Evolutionary conservation across 1,140 invertebrate species (phyloP).

Genomic region (Cotesia chilonis): DNA sequence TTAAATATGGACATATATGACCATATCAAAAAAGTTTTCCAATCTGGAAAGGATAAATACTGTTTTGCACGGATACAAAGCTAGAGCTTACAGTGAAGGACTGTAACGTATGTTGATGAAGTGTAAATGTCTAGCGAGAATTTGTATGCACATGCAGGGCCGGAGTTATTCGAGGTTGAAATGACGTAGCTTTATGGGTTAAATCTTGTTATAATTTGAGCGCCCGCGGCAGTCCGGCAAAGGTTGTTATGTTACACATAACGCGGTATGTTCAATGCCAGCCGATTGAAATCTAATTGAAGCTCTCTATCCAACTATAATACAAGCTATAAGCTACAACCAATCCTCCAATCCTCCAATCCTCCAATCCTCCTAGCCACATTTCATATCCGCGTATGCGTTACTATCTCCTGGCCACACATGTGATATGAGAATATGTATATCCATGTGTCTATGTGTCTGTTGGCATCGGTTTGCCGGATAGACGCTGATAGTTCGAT

Average conservation of each 20-base stretch:
- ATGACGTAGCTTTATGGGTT: constrained; percentile 3
- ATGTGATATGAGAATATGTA: too few relatives aligned
- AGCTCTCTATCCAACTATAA: constrained; percentile 8
- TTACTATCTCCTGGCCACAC: neutral
- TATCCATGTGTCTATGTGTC: too few relatives aligned
- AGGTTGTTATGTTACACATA: constrained; percentile 13
- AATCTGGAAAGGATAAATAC: too few relatives aligned
- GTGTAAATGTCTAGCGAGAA: too few relatives aligned
- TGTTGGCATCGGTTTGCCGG: too few relatives aligned
- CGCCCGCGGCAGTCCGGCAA: constrained; percentile 3
- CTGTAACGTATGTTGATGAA: too few relatives aligned
- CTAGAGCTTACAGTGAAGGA: too few relatives aligned
- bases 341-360: neutral
- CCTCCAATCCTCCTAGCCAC: neutral
- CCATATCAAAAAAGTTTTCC: too few relatives aligned
- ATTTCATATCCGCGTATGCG: constrained; percentile 13
- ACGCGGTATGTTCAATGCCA: constrained; percentile 7
- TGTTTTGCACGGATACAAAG: too few relatives aligned
- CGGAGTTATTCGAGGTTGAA: neutral
- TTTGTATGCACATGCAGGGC: too few relatives aligned
- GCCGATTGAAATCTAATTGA: constrained; percentile 11
- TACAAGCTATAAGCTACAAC: neutral
- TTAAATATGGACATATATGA: too few relatives aligned
- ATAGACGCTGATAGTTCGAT: too few relatives aligned
- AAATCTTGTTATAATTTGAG: constrained; percentile 8